Conservation (phyloP, 1,140 invertebrate species). For the Papilio xuthus region DNA sequence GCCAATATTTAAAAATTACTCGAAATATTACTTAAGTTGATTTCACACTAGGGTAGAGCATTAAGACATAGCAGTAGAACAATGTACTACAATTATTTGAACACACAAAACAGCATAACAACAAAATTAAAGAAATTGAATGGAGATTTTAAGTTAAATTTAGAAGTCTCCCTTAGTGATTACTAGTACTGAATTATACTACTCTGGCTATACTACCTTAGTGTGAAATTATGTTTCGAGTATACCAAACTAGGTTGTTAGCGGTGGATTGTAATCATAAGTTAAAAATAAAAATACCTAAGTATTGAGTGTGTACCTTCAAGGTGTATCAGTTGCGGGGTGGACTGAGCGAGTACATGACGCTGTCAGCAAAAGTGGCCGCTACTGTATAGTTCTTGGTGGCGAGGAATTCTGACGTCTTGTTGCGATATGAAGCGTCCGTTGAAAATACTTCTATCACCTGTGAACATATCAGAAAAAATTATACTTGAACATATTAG, state of each 20-base stretch:
- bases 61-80: neutral
- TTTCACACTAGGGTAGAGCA: neutral
- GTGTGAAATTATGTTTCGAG: neutral
- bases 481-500: neutral
- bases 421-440: conserved; percentile 49
- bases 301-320: conserved; percentile 28
- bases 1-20: neutral
- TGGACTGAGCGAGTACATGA: conserved; percentile 59
- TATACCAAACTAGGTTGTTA: neutral
- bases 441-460: conserved; percentile 64
- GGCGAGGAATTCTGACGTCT: conserved; percentile 54
- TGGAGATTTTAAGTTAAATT: too few species aligned
- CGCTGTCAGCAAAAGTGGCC: conserved; percentile 55
- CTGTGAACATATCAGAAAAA: conserved; percentile 42
- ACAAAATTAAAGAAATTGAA: too few species aligned
- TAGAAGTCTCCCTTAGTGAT: too few species aligned
- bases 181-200: too few species aligned
- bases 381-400: conserved; percentile 67
- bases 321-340: neutral
- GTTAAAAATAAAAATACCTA: conserved; percentile 39
- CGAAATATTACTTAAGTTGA: neutral
- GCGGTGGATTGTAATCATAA: conserved; percentile 8
- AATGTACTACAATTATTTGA: too few species aligned
- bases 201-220: neutral
- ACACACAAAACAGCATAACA: too few species aligned